Base-by-base conservation (phyloP, 2,797 vertebrate species). In the Aselliscus stoliczkanus region DNA sequence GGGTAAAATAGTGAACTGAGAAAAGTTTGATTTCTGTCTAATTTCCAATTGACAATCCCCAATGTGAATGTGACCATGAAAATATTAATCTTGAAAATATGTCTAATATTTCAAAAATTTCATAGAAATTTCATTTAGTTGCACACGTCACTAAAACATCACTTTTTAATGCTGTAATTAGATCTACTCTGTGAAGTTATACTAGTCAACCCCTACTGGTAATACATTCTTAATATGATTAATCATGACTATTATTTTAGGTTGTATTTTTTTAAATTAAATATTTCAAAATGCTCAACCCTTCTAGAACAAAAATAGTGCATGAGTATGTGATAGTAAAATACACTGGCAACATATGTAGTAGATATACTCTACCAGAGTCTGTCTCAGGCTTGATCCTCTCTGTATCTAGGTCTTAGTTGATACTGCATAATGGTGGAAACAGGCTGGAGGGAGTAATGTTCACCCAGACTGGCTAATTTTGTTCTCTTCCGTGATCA, bases 41-140 rank as follows among this genome's bases (percentile, higher is more conserved):
- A n/a, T 76, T 82, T 76, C 15, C 15, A 80, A 37, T 0, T 23
- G 29, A 72, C 1, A 10, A 10, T 69, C 5, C 1, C 77, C n/a
- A 86, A 17, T 1, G 4, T 62, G 18, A 34, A 37, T 29, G 1
- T 60, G 37, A 1, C 4, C 39, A 20, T 54, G 7, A 95, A 80
- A 84, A 47, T 25, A 92, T 31, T 47, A 85, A 60, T 60, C 17
- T 90, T 23, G 7, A 67, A 90, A 17, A 31, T 50, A 50, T n/a
- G 84, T 25, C 8, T 82, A 25, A 34, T 73, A 72, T 80, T 95
- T 90, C 4, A 37, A 6, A 42, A 81, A 42, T 50, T 60, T 65
- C 29, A 52, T 50, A 50, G 37, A 93, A 5, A 73, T 50, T 67
- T 90, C 39, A 52, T 58, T 90, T 67, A 95, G 25, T 34, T 79